These are phyloP conservation scores for Fissipunctia ypsillon DNA, from an alignment of 2,888 invertebrate species.

Conservation along the genomic window DNA sequence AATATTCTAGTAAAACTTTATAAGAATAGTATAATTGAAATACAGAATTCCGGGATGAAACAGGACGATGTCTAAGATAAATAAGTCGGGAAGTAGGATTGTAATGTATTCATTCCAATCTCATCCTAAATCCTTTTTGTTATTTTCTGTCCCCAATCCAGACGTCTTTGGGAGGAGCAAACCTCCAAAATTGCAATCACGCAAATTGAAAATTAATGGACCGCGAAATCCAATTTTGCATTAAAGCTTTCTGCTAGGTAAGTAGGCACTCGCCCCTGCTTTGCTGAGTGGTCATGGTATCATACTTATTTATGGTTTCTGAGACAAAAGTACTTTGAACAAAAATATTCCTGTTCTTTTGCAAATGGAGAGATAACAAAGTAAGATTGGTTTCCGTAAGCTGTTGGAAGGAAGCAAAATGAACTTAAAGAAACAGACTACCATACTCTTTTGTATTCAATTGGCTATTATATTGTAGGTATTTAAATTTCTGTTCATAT, in stretches of 20 bases:
- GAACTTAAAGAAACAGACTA: conserved; percentile 1
- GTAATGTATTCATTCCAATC: conserved; percentile 85
- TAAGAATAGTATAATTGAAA: conserved; percentile 19
- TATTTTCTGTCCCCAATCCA: conserved; percentile 84
- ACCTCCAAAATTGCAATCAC: conserved; percentile 90
- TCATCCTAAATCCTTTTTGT: conserved; percentile 84
- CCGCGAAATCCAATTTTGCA: conserved; percentile 90
- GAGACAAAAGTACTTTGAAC: conserved; percentile 59
- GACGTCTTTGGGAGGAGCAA: conserved; percentile 86
- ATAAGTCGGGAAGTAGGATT: conserved; percentile 64
- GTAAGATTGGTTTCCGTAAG: conserved; percentile 14
- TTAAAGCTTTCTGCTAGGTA: conserved; percentile 85
- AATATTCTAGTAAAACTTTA: conserved; percentile 16
- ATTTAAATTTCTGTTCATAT: neutral
- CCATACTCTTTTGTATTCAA: neutral
- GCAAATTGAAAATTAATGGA: conserved; percentile 90
- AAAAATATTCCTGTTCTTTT: conserved; percentile 52
- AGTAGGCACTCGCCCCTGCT: conserved; percentile 77
- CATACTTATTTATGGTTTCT: conserved; percentile 64
- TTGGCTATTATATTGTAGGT: neutral
- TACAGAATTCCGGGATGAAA: conserved; percentile 41
- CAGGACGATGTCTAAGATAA: conserved; percentile 54
- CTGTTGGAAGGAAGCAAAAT: conserved; percentile 16
- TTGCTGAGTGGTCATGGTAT: conserved; percentile 68
- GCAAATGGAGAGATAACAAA: conserved; percentile 23